Conservation (phyloP, 2,888 invertebrate species). For the Scotopteryx bipunctaria region DNA sequence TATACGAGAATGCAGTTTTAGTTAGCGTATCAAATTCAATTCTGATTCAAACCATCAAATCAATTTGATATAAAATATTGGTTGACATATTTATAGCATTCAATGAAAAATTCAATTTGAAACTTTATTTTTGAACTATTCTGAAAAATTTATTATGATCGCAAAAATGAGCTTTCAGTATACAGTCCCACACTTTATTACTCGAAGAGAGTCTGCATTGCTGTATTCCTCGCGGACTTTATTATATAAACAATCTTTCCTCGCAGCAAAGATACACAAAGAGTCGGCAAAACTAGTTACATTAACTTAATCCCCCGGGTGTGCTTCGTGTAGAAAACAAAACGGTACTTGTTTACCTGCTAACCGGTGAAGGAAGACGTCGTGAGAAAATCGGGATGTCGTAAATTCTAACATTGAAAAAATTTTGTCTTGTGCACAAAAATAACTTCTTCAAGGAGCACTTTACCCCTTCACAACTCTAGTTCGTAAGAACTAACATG, state of each 20-base stretch:
- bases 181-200: conserved; percentile 22
- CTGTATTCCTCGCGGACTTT: conserved; percentile 22
- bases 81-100: not conserved
- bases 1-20: too few relatives aligned
- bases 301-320: conserved; percentile 19
- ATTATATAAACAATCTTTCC: conserved; percentile 34
- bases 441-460: too few relatives aligned
- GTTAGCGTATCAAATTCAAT: not conserved
- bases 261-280: conserved; percentile 28
- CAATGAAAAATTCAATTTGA: conserved; percentile 10
- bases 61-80: not conserved
- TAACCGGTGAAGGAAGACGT: too few relatives aligned
- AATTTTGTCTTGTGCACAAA: too few relatives aligned
- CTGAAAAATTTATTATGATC: conserved; percentile 7
- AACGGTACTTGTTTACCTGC: not conserved
- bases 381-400: too few relatives aligned
- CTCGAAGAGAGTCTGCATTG: conserved; percentile 29
- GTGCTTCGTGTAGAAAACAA: conserved; percentile 2
- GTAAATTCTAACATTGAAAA: too few relatives aligned
- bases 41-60: not conserved
- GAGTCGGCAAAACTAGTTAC: conserved; percentile 30
- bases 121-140: conserved; percentile 6
- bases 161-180: conserved; percentile 16
- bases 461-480: too few relatives aligned
- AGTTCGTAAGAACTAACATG: too few relatives aligned